These are phyloP conservation scores for Takifugu ocellatus DNA, from an alignment of 2,797 vertebrate species.

Conservation along the genomic window DNA sequence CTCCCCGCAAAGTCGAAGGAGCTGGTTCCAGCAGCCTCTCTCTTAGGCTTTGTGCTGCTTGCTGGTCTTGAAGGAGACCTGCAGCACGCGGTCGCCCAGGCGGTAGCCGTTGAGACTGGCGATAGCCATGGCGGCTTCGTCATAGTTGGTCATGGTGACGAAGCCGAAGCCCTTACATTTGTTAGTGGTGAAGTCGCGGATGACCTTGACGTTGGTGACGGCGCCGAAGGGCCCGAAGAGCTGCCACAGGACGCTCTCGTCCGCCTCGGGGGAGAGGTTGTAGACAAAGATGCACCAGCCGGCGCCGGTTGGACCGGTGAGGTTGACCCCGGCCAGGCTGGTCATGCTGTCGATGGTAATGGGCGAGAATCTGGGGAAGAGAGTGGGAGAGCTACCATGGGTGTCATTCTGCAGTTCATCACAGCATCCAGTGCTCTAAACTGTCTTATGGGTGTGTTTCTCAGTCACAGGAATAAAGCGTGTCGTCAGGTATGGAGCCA, in stretches of 20 bases:
- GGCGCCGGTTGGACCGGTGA: conserved; percentile 84
- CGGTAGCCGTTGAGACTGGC: conserved; percentile 96
- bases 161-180: conserved; percentile 99
- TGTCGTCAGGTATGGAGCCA: conserved; percentile 52
- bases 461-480: conserved; percentile 44
- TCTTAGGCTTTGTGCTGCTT: conserved; percentile 98
- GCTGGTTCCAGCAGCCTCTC: conserved; percentile 56
- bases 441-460: conserved; percentile 46
- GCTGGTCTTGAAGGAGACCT: conserved; percentile 99
- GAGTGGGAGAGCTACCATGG: conserved; percentile 94
- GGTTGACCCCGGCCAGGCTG: conserved; percentile 88
- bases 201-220: conserved; percentile 96
- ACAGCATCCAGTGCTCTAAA: conserved; percentile 51
- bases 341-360: conserved; percentile 97
- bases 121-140: conserved; percentile 96
- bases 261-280: conserved; percentile 94
- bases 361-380: conserved; percentile 96
- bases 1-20: conserved; percentile 68
- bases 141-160: conserved; percentile 99
- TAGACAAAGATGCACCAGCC: conserved; percentile 99
- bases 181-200: conserved; percentile 98
- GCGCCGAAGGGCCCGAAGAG: conserved; percentile 96
- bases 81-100: conserved; percentile 93
- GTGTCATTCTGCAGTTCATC: conserved; percentile 91
- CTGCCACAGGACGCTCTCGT: conserved; percentile 98